A percentile compares a stretch with the other conserved stretches of the same genome.
These are phyloP conservation scores for Ophonus ardosiacus DNA, from an alignment of 2,888 invertebrate species.

Conservation along the genomic window DNA sequence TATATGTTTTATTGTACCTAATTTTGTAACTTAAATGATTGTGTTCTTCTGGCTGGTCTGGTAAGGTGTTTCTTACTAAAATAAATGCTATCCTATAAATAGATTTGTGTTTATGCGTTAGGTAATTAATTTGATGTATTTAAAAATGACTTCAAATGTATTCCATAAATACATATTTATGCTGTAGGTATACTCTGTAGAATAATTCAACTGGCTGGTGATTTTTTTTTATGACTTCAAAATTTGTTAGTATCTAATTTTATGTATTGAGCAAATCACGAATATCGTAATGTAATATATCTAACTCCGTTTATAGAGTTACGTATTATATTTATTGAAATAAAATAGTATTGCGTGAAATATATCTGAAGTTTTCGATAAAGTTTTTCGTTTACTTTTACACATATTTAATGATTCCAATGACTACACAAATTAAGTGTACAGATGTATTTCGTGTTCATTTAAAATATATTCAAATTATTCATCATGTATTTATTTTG, in stretches of 20 bases:
- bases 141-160: slow-evolving; percentile 62
- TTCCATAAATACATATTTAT: slow-evolving; percentile 63
- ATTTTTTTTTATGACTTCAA: slow-evolving; percentile 38
- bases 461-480: slow-evolving; percentile 38
- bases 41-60: neutral
- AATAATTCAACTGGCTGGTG: slow-evolving; percentile 42
- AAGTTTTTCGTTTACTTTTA: neutral
- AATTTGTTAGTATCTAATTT: slow-evolving; percentile 26
- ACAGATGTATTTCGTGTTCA: slow-evolving; percentile 21
- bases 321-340: slow-evolving; percentile 36
- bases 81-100: slow-evolving; percentile 49
- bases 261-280: slow-evolving; percentile 25
- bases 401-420: neutral
- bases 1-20: slow-evolving; percentile 18
- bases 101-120: slow-evolving; percentile 49
- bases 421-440: slow-evolving; percentile 10
- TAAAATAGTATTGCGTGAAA: slow-evolving; percentile 32
- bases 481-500: neutral
- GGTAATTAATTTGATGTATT: slow-evolving; percentile 57
- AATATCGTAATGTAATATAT: slow-evolving; percentile 30
- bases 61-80: slow-evolving; percentile 4
- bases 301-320: slow-evolving; percentile 29
- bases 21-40: neutral
- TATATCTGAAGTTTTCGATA: neutral
- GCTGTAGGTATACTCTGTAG: slow-evolving; percentile 53